Conservation (phyloP, 2,888 invertebrate genomes). For the Hypselothyrea guttata region DNA sequence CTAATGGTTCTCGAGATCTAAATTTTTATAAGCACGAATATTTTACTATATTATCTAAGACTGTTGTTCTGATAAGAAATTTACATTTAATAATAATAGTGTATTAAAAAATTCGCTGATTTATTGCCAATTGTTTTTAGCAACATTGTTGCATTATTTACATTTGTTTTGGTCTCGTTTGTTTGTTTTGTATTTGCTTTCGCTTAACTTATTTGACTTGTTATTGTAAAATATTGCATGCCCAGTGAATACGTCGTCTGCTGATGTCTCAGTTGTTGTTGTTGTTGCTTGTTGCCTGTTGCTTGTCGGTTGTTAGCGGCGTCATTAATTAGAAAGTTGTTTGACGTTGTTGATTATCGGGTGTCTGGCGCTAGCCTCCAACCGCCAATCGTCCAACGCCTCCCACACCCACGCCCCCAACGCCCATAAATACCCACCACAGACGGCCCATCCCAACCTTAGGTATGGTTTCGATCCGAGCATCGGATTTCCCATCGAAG, state of each 20-base stretch:
- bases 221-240: constrained; percentile 48
- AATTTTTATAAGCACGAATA: too few species aligned
- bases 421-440: too few species aligned
- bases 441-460: too few species aligned
- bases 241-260: constrained; percentile 37
- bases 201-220: constrained; percentile 8
- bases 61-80: too few species aligned
- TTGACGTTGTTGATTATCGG: constrained; percentile 19
- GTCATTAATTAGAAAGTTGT: constrained; percentile 64
- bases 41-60: too few species aligned
- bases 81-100: too few species aligned
- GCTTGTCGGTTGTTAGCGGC: constrained; percentile 9
- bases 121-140: too few species aligned
- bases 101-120: too few species aligned
- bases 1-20: too few species aligned
- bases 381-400: background rate
- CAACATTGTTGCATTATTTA: background rate
- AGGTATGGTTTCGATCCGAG: constrained; percentile 30
- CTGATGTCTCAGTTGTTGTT: too few species aligned
- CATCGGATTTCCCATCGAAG: constrained; percentile 65
- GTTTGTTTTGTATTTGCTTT: constrained; percentile 32
- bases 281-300: too few species aligned
- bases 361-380: constrained; percentile 55
- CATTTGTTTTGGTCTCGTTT: constrained; percentile 29
- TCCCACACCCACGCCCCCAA: background rate